phyloP scores from a whole-genome alignment of 2,888 invertebrate genomes.

The Pharmacophagus antenor region DNA sequence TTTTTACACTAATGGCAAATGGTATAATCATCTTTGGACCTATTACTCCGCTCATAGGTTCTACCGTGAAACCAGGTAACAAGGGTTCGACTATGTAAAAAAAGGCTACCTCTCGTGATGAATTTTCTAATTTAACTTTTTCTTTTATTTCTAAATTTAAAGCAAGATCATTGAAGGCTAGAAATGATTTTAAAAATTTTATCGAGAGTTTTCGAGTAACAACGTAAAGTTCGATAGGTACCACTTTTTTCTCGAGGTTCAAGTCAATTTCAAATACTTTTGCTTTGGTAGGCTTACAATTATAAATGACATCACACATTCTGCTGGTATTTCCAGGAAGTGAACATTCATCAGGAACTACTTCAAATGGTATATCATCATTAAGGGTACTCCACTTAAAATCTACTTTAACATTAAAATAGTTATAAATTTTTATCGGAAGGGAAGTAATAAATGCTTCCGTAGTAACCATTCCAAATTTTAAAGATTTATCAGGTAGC shows the following conservation, averaged over 20 bases:
- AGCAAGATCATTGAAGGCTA: slow-evolving; percentile 66
- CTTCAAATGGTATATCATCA: slow-evolving; percentile 63
- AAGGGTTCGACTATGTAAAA: slow-evolving; percentile 76
- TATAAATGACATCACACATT: slow-evolving; percentile 61
- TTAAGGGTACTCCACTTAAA: slow-evolving; percentile 58
- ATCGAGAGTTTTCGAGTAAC: slow-evolving; percentile 65
- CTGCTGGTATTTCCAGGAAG: slow-evolving; percentile 55
- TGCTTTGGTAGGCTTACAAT: slow-evolving; percentile 59
- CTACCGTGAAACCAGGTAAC: slow-evolving; percentile 68
- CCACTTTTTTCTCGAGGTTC: slow-evolving; percentile 39
- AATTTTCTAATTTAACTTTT: slow-evolving; percentile 75
- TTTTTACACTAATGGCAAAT: slow-evolving; percentile 67
- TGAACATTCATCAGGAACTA: slow-evolving; percentile 56
- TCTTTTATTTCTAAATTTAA: slow-evolving; percentile 63
- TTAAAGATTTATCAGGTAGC: slow-evolving; percentile 55
- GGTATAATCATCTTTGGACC: slow-evolving; percentile 72
- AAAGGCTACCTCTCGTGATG: slow-evolving; percentile 72
- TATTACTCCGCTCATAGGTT: slow-evolving; percentile 76
- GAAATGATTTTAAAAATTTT: slow-evolving; percentile 60
- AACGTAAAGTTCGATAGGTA: slow-evolving; percentile 60
- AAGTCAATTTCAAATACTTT: slow-evolving; percentile 65
- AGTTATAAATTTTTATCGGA: slow-evolving; percentile 59
- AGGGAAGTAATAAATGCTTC: slow-evolving; percentile 65
- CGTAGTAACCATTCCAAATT: slow-evolving; percentile 71
- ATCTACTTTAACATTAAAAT: slow-evolving; percentile 57